Conservation (phyloP, 2,113 vertebrate species). For the Phaethornis superciliosus region DNA sequence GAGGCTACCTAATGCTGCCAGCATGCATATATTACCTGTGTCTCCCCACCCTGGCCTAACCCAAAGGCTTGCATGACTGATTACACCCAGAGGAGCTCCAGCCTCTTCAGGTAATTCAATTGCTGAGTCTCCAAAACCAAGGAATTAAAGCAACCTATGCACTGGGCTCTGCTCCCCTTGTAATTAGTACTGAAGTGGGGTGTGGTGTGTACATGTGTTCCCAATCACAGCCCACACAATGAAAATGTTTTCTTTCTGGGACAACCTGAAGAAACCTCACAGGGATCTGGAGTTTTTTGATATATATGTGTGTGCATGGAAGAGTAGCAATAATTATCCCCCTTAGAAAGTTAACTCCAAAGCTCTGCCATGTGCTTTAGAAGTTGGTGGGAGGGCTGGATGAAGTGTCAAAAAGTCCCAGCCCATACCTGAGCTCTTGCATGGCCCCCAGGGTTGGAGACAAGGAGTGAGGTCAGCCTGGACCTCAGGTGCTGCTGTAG, state of each 20-base stretch:
- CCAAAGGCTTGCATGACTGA: constrained; percentile 21
- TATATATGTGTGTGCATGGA: constrained; percentile 16
- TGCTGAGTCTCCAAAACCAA: constrained; percentile 53
- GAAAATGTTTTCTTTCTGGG: constrained; percentile 79
- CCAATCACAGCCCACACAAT: constrained; percentile 78
- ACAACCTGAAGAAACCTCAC: constrained; percentile 70
- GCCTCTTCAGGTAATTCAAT: constrained; percentile 69
- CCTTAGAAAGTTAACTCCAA: constrained; percentile 47
- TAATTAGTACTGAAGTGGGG: constrained; percentile 70
- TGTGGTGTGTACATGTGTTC: constrained; percentile 71
- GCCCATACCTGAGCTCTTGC: neutral
- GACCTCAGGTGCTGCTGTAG: neutral
- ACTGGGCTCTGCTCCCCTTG: constrained; percentile 61
- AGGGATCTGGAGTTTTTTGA: constrained; percentile 42
- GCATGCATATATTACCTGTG: constrained; percentile 49
- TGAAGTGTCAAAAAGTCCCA: neutral
- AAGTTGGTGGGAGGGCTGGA: constrained; percentile 28
- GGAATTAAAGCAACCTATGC: constrained; percentile 66
- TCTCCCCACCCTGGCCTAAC: constrained; percentile 59
- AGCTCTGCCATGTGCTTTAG: constrained; percentile 20
- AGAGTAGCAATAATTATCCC: constrained; percentile 73
- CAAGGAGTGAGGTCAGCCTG: neutral
- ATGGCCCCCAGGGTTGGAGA: neutral
- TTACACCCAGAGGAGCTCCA: constrained; percentile 61
- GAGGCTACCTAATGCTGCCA: constrained; percentile 45